Evolutionary conservation across 2,888 invertebrate species (phyloP), one percentile per base, ranked within the genome.

Genomic region (Notodromas monacha): DNA sequence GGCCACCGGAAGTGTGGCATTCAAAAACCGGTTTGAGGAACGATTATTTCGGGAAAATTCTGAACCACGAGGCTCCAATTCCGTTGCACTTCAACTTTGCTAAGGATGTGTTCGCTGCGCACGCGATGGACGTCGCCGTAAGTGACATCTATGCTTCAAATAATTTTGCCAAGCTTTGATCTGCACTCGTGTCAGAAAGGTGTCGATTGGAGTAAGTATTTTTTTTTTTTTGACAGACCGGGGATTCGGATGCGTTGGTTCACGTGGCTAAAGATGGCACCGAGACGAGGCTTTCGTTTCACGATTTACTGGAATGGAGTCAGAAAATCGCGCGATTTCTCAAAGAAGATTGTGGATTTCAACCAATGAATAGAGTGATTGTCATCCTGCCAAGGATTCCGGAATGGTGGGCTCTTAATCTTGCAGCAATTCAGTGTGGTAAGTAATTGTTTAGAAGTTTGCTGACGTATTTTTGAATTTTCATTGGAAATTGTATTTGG

Each of bases 401-500:
- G 12, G 44, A 47, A 32, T 52, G 49, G 47, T 52, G 51, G 51
- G 37, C 48, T 6, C 37, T 52, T 6, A 48, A 45, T 35, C 33
- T 50, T 2, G 50, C 46, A 4, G 41, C 42, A 3, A 44, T 46
- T 6, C 38, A 48, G 38, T 41, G 44, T 37, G 50, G 51, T 49
- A 36, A 37, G 37, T 31, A 4, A 26, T 16, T 16, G 28, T 12
- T 30, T 31, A n/a, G n/a, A n/a, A n/a, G n/a, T n/a, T n/a, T n/a
- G n/a, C n/a, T n/a, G n/a, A n/a, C n/a, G n/a, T n/a, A n/a, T n/a
- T n/a, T n/a, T n/a, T n/a, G n/a, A n/a, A n/a, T n/a, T n/a, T n/a
- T n/a, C n/a, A n/a, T n/a, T n/a, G n/a, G n/a, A n/a, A n/a, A n/a
- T n/a, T n/a, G n/a, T n/a, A n/a, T n/a, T n/a, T n/a, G n/a, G n/a